Evolutionary conservation across 1,140 invertebrate species (phyloP).

Genomic region (Bombus waltoni): DNA sequence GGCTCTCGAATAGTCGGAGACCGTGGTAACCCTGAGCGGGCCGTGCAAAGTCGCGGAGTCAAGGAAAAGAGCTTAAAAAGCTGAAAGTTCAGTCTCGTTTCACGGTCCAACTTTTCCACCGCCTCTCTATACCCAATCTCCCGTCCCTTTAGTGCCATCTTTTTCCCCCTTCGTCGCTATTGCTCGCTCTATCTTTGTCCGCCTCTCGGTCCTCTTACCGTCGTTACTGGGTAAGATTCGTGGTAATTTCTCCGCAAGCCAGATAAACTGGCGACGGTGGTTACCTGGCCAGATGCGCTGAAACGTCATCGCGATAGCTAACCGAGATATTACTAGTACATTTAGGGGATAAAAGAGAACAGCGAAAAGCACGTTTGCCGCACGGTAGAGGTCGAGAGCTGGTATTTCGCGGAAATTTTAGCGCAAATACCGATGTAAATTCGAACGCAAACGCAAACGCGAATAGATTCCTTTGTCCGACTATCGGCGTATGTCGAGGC

Average conservation of each 20-base stretch:
- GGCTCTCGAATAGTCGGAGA: not conserved
- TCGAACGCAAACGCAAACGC: not conserved
- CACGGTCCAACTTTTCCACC: not conserved
- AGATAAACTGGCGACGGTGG: too few species aligned
- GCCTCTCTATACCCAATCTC: not conserved
- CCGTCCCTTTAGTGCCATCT: not conserved
- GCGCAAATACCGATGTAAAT: not conserved
- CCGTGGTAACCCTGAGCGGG: slow-evolving; percentile 17
- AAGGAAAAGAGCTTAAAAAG: slow-evolving; percentile 17
- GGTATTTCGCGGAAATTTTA: not conserved
- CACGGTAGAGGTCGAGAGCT: too few species aligned
- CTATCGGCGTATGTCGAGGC: not conserved
- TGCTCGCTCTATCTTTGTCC: not conserved
- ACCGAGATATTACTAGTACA: too few species aligned
- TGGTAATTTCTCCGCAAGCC: too few species aligned
- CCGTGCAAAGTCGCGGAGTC: not conserved
- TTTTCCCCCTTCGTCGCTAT: not conserved
- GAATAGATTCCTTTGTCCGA: not conserved
- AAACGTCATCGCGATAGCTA: too few species aligned
- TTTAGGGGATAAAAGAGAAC: too few species aligned
- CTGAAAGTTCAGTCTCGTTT: slow-evolving; percentile 6
- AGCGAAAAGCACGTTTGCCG: too few species aligned
- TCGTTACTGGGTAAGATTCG: slow-evolving; percentile 1
- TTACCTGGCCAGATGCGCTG: too few species aligned
- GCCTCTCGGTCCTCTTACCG: not conserved